Conservation (phyloP, 2,888 invertebrate genomes). For the Synanthedon myopaeformis region DNA sequence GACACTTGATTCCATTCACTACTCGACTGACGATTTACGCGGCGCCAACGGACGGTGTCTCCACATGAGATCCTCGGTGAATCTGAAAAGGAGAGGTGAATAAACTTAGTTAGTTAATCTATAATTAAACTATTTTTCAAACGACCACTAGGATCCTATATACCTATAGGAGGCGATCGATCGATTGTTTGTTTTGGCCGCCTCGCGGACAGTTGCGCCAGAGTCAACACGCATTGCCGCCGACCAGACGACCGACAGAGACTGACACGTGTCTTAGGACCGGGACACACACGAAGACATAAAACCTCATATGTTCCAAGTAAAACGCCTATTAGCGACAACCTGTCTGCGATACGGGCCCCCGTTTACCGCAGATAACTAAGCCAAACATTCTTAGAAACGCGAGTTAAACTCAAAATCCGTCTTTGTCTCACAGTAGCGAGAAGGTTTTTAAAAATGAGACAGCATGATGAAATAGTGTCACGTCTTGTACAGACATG, state of each 20-base stretch:
- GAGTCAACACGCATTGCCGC: constrained; percentile 38
- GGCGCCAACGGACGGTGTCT: constrained; percentile 57
- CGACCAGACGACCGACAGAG: constrained; percentile 36
- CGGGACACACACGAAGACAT: constrained; percentile 60
- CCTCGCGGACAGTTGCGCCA: constrained; percentile 34
- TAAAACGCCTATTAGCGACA: constrained; percentile 67
- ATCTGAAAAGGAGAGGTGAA: constrained; percentile 59
- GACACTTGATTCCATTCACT: constrained; percentile 70
- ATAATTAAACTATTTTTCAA: constrained; percentile 45
- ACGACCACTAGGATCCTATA: constrained; percentile 22
- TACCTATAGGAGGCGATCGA: constrained; percentile 17
- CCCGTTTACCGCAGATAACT: constrained; percentile 51
- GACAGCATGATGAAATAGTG: constrained; percentile 57
- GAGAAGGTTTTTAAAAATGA: constrained; percentile 46
- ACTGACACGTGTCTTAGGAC: constrained; percentile 49
- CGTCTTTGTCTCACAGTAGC: constrained; percentile 55
- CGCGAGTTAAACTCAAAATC: constrained; percentile 37
- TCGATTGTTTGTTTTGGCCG: constrained; percentile 52
- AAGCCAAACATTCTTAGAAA: constrained; percentile 44
- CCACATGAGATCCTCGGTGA: constrained; percentile 64
- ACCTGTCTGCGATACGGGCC: constrained; percentile 59
- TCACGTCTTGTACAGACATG: constrained; percentile 56
- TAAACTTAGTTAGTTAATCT: constrained; percentile 54
- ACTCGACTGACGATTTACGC: constrained; percentile 52
- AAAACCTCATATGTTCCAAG: constrained; percentile 50